Evolutionary conservation across 2,113 vertebrate genomes (phyloP).

Genomic region (Sander lucioperca): DNA sequence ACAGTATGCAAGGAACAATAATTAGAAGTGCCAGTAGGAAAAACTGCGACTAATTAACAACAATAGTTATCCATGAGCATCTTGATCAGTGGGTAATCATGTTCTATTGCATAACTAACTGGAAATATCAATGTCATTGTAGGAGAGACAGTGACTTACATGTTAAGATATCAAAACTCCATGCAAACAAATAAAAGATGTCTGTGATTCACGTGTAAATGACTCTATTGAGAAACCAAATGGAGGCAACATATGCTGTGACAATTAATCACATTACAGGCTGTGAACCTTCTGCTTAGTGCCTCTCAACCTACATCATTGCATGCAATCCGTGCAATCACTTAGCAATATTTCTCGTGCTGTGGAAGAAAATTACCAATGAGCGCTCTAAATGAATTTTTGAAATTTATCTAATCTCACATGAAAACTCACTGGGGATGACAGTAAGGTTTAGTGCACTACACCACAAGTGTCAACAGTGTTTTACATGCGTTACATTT

Average conservation of each 20-base stretch:
- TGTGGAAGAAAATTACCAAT: conserved; percentile 37
- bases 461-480: conserved; percentile 6
- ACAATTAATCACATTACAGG: conserved; percentile 44
- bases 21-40: background rate
- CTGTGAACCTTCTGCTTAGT: conserved; percentile 15
- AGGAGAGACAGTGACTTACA: background rate
- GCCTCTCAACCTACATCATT: conserved; percentile 26
- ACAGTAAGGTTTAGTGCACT: background rate
- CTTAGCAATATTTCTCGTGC: background rate
- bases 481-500: background rate
- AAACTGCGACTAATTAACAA: background rate
- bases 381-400: conserved; percentile 39
- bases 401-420: conserved; percentile 36
- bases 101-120: background rate
- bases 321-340: conserved; percentile 12
- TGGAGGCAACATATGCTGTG: conserved; percentile 36
- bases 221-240: background rate
- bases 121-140: background rate
- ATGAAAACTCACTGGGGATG: conserved; percentile 24
- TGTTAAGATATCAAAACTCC: background rate
- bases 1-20: background rate
- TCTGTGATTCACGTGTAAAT: background rate
- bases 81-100: background rate
- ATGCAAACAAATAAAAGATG: background rate
- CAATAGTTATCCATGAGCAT: background rate